Evolutionary conservation across 2,113 vertebrate species (phyloP), one percentile per base, ranked within the genome.

Genomic region (Archocentrus centrarchus): DNA sequence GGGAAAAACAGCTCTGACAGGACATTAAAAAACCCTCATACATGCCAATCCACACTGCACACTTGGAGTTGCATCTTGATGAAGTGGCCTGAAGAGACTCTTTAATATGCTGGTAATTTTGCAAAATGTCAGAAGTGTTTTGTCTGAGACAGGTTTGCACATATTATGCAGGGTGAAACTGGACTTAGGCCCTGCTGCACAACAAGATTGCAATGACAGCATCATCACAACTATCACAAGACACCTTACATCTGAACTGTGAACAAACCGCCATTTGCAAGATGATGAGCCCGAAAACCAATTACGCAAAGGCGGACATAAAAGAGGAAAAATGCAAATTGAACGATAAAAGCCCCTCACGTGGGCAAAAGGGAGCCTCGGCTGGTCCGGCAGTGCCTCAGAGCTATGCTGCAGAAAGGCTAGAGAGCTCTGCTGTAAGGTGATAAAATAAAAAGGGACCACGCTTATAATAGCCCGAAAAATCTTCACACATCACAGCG

Each of bases 401-500:
- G 61, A 84, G 91, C 84, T 32, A 62, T 8, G 79, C 81, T 75
- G 85, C 50, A 80, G 80, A 87, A 86, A 89, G 77, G 84, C 87
- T 79, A 11, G 73, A 86, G 82, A 80, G 88, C 89, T 90, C 76
- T 91, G 90, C 88, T 84, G 89, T 13, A 86, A 88, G 90, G 95
- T 92, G 94, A 92, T 93, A 93, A 94, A 95, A 93, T 89, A 91
- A 93, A 93, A 73, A 84, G 85, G 80, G 70, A 87, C 84, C 89
- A 79, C 60, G 84, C 89, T 94, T 91, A 90, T 94, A 94, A 94
- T 91, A 94, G 90, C 62, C 86, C 57, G 77, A 84, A 81, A 83
- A 85, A 91, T 91, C 91, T 95, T 93, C 92, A 93, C 94, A 95
- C 93, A 91, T 96, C 93, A 90, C 89, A 86, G 89, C 61, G 8